phyloP scores from a whole-genome alignment of 1,140 invertebrate genomes.

The Pantala flavescens region DNA sequence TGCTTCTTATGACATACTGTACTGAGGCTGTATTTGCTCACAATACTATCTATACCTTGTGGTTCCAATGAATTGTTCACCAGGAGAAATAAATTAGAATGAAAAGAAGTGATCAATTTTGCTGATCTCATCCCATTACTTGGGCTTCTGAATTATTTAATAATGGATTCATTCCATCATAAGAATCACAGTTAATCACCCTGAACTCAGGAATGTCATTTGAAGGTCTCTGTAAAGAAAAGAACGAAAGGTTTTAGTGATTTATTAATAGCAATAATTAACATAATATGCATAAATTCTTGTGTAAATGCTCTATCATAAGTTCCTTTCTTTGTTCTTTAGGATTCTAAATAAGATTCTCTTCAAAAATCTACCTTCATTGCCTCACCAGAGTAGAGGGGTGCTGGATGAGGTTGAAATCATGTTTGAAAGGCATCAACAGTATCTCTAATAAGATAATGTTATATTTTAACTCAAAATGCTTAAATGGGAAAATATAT shows the following conservation, averaged over 20 bases:
- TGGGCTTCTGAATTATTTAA: background rate
- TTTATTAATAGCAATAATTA: no score
- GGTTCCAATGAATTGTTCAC: background rate
- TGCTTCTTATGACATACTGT: background rate
- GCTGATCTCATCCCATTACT: background rate
- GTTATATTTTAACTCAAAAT: no score
- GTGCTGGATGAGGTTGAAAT: no score
- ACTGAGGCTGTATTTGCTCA: background rate
- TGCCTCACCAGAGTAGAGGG: no score
- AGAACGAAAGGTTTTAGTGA: background rate
- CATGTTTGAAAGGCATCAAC: no score
- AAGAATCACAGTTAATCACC: slow-evolving; percentile 17
- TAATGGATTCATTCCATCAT: background rate
- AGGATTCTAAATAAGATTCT: no score
- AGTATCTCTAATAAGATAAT: no score
- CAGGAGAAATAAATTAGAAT: background rate
- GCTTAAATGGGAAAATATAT: no score
- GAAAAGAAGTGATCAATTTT: background rate
- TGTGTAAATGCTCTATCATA: no score
- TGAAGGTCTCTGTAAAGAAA: slow-evolving; percentile 16
- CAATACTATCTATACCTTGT: background rate
- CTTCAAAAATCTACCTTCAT: no score
- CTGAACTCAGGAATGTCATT: slow-evolving; percentile 19
- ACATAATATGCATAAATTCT: no score
- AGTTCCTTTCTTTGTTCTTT: no score